Conservation (phyloP, 35 echinoderm and acorn worm genomes). For the Strongylocentrotus purpuratus region DNA sequence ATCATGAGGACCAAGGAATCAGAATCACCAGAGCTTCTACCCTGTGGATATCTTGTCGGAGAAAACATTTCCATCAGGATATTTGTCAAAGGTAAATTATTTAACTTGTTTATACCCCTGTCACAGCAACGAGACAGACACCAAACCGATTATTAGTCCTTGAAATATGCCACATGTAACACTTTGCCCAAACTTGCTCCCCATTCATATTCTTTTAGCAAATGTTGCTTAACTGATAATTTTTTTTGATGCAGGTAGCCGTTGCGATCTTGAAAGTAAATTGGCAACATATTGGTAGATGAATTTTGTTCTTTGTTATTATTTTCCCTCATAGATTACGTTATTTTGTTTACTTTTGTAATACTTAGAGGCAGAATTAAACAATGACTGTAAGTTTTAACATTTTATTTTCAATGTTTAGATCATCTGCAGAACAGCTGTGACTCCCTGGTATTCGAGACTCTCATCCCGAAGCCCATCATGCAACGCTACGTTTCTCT, state of each 20-base stretch:
- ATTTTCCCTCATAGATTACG: too few relatives aligned
- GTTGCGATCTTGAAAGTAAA: too few relatives aligned
- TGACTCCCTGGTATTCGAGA: conserved; percentile 93
- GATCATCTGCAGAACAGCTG: conserved; percentile 90
- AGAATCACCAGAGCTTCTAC: conserved; percentile 88
- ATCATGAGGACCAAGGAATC: conserved; percentile 93
- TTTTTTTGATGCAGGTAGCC: too few relatives aligned
- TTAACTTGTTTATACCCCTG: not conserved
- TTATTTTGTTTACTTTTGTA: too few relatives aligned
- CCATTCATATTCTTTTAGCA: too few relatives aligned
- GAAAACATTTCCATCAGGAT: conserved; percentile 94
- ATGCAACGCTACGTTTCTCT: conserved; percentile 92
- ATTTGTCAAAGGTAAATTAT: conserved; percentile 82
- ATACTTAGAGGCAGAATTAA: not conserved
- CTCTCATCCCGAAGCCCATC: conserved; percentile 91
- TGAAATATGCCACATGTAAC: not conserved
- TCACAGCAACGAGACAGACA: not conserved
- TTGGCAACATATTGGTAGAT: too few relatives aligned
- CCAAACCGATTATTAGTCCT: not conserved
- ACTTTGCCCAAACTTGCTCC: too few relatives aligned
- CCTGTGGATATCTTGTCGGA: conserved; percentile 96
- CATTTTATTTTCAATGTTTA: conserved; percentile 26
- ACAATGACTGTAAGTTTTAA: not conserved
- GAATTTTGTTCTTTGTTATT: too few relatives aligned
- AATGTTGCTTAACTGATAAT: too few relatives aligned